Conservation (phyloP, 2,888 invertebrate species). For the Sarcophaga subvicina region DNA sequence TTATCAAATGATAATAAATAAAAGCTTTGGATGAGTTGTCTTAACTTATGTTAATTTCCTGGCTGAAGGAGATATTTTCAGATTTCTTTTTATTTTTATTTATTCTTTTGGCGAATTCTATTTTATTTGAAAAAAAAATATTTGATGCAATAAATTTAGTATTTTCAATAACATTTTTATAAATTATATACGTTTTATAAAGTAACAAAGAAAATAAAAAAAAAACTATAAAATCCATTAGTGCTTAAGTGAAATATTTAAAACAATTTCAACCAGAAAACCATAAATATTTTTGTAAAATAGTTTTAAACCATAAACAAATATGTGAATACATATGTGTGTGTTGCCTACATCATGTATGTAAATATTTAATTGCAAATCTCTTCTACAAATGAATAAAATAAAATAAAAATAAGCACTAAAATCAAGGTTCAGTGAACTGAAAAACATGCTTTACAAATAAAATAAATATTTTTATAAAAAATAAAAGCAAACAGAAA, state of each 20-base stretch:
- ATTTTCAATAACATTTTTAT: constrained; percentile 10
- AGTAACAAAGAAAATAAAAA: not conserved
- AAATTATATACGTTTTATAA: not conserved
- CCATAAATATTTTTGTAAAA: not conserved
- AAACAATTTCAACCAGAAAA: no score
- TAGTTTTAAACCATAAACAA: not conserved
- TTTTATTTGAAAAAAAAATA: not conserved
- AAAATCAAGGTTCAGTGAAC: constrained; percentile 64
- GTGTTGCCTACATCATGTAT: not conserved
- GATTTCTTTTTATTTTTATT: not conserved
- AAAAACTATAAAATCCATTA: no score
- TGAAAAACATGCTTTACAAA: constrained; percentile 10
- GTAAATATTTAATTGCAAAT: constrained; percentile 16
- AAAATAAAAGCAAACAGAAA: constrained; percentile 12
- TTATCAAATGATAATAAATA: no score
- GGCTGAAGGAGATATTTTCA: no score
- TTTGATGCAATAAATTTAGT: not conserved
- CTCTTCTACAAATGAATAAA: not conserved
- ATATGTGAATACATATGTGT: not conserved
- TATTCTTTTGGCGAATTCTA: no score
- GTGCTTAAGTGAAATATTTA: no score
- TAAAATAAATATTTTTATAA: constrained; percentile 6
- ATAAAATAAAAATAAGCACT: constrained; percentile 4
- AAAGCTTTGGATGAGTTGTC: no score
- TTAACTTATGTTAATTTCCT: no score